Conservation (phyloP, 2,113 vertebrate genomes). For the Sula dactylatra region DNA sequence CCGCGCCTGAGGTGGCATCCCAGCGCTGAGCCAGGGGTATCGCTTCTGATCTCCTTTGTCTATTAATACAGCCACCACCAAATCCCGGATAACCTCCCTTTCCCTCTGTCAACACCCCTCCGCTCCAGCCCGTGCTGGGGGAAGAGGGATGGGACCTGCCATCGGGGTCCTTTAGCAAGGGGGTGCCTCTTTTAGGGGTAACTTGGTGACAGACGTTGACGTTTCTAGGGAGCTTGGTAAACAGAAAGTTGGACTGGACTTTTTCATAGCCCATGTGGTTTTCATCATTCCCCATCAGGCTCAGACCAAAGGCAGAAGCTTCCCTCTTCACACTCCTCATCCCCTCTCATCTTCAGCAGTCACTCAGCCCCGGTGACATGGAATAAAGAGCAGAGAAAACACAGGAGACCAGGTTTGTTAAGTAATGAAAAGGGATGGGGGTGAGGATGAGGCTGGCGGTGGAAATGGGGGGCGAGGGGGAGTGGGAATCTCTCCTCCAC, state of each 20-base stretch:
- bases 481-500: neutral
- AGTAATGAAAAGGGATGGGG: neutral
- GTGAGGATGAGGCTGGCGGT: neutral
- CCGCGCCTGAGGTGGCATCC: neutral
- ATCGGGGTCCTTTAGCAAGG: constrained; percentile 21
- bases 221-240: constrained; percentile 68
- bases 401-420: constrained; percentile 16
- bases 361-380: constrained; percentile 57
- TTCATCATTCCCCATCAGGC: constrained; percentile 71
- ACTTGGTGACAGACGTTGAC: constrained; percentile 74
- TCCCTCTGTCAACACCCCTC: constrained; percentile 48
- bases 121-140: neutral
- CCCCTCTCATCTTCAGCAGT: constrained; percentile 63
- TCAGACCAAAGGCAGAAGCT: constrained; percentile 68
- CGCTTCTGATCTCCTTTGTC: constrained; percentile 7
- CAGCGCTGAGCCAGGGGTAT: neutral
- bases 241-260: constrained; percentile 71
- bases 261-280: constrained; percentile 74
- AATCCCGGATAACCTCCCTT: constrained; percentile 23
- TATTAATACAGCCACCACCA: constrained; percentile 41
- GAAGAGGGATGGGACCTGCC: constrained; percentile 60
- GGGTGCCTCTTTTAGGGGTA: constrained; percentile 59
- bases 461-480: neutral
- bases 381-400: constrained; percentile 64
- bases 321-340: constrained; percentile 67